Evolutionary conservation across 92 coral and sea anemone species (phyloP).

Genomic region (Porites lobata): DNA sequence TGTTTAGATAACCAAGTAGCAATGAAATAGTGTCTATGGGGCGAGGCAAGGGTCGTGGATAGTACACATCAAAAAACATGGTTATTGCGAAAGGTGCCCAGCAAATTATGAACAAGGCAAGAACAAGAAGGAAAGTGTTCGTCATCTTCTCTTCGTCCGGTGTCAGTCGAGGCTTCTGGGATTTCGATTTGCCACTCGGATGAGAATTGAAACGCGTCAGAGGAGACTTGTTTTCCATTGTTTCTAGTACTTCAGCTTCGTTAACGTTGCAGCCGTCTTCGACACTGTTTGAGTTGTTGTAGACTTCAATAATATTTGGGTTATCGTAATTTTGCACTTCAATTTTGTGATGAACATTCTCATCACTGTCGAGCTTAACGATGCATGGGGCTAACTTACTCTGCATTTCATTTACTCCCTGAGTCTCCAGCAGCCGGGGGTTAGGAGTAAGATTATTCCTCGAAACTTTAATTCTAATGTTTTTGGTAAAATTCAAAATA

Average conservation of each 20-base stretch:
- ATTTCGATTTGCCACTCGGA: background rate
- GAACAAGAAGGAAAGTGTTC: constrained; percentile 83
- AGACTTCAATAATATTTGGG: background rate
- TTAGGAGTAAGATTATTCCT: background rate
- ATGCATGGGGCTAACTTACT: background rate
- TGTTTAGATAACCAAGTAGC: constrained; percentile 85
- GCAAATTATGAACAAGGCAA: constrained; percentile 71
- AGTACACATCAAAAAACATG: constrained; percentile 81
- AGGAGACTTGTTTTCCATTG: background rate
- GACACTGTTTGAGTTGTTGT: no score
- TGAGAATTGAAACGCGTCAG: background rate
- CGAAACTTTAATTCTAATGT: background rate
- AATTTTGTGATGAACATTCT: background rate
- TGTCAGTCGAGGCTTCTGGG: background rate
- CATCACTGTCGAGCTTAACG: background rate
- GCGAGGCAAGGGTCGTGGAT: constrained; percentile 57
- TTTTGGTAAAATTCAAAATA: constrained; percentile 39
- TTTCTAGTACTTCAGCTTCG: background rate
- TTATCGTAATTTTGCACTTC: background rate
- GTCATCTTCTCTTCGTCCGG: constrained; percentile 74
- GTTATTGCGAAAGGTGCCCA: constrained; percentile 92
- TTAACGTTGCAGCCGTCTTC: background rate
- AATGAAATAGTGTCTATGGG: constrained; percentile 63
- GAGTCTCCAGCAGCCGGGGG: no score
- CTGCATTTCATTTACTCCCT: background rate